Base-by-base conservation (phyloP, 2,797 vertebrate genomes). In the Chelmon rostratus region DNA sequence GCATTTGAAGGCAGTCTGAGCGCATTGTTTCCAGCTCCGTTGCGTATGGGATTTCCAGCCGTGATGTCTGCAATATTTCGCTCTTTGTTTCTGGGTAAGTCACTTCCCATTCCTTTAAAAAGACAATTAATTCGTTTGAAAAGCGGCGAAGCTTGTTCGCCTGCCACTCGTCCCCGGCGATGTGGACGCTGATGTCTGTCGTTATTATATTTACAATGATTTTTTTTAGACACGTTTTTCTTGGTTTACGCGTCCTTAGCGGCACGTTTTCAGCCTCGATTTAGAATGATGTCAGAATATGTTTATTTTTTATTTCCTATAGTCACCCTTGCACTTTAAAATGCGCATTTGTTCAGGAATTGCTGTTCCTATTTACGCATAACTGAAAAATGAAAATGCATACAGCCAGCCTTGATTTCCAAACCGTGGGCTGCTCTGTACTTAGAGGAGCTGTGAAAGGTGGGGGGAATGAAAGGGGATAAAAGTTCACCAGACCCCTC, bases 21-120 rank as follows among this genome's bases (percentile, higher is more conserved):
- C 87, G 92, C 89, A 91, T 93, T 93, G 92, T 92, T 90, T 93
- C 86, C 91, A 93, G 86, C 90, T 78, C 86, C 86, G 85, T 76
- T 86, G 80, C 89, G 77, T 87, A 59, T 92, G 92, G 95, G 95
- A 96, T 93, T 93, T 90, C 91, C 83, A 89, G 94, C 93, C 92
- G 93, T 82, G 93, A 96, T 96, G 96, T 94, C 95, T 95, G 93
- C 94, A 84, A 91, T 83, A 81, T 93, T 91, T 71, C 87, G 86
- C 83, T 94, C 92, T 91, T 94, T 95, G 92, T 94, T 95, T 93
- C 92, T 96, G 84, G 95, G 96, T 96, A 92, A 96, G 96, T 95
- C 89, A 82, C 82, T 85, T 86, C 79, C 53, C 76, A 46, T 88
- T 85, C 78, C 54, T 76, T 65, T 31, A 35, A 37, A 47, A 68